phyloP scores from a whole-genome alignment of 2,797 vertebrate genomes.

The Cygnus olor region DNA sequence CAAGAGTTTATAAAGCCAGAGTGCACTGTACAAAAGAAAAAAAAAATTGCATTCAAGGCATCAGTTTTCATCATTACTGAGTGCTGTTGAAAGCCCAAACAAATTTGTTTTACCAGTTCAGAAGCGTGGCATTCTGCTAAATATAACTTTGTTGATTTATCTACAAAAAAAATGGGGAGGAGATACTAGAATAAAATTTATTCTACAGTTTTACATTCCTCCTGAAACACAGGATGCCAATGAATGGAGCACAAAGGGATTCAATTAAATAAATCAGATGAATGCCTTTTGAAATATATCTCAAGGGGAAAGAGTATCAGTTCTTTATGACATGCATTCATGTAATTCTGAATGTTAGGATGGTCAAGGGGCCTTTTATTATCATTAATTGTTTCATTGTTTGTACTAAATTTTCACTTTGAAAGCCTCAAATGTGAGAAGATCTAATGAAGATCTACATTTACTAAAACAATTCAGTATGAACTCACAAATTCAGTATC shows the following conservation, averaged over 20 bases:
- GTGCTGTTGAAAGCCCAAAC: neutral
- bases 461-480: neutral
- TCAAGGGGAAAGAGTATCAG: neutral
- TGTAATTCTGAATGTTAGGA: accelerated
- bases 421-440: neutral
- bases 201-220: neutral
- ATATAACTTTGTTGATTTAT: neutral
- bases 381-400: neutral
- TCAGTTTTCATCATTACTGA: neutral
- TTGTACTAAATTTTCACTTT: neutral
- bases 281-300: neutral
- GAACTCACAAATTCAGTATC: neutral
- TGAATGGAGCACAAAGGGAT: neutral
- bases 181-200: neutral
- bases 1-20: neutral
- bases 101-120: neutral
- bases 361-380: neutral
- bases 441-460: neutral
- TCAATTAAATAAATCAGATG: neutral
- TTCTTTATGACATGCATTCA: accelerated
- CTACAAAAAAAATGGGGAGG: neutral
- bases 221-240: neutral
- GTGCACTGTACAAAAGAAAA: neutral
- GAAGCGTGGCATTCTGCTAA: neutral
- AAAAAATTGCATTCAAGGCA: neutral